These are phyloP conservation scores for Drosophila phalerata DNA, from an alignment of 2,888 invertebrate species.

Conservation along the genomic window DNA sequence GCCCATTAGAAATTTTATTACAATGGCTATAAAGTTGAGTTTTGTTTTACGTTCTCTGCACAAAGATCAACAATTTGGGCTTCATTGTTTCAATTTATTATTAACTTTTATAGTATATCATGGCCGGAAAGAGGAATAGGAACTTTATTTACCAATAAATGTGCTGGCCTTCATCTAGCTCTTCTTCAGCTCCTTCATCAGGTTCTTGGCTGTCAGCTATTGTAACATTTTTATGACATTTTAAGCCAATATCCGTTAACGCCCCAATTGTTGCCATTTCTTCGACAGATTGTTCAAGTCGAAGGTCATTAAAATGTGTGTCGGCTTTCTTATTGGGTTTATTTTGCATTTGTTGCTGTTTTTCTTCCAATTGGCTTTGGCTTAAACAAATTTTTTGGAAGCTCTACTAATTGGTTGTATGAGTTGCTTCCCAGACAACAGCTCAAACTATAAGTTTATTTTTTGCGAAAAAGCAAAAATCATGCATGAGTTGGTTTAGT, in stretches of 20 bases:
- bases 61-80: slow-evolving; percentile 69
- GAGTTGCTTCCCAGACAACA: background rate
- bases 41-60: slow-evolving; percentile 44
- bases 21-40: slow-evolving; percentile 61
- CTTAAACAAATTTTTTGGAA: slow-evolving; percentile 47
- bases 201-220: slow-evolving; percentile 6
- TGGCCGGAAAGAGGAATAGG: slow-evolving; percentile 32
- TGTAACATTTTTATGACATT: slow-evolving; percentile 66
- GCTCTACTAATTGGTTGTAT: slow-evolving; percentile 64
- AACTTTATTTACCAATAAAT: slow-evolving; percentile 81
- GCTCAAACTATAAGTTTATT: slow-evolving; percentile 42
- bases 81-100: slow-evolving; percentile 80
- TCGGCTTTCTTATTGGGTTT: slow-evolving; percentile 18
- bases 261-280: slow-evolving; percentile 58
- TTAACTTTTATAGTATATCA: slow-evolving; percentile 74
- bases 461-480: slow-evolving; percentile 41
- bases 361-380: slow-evolving; percentile 41
- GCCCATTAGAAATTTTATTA: slow-evolving; percentile 72
- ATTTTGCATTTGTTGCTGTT: background rate
- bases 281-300: slow-evolving; percentile 62
- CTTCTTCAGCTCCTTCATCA: slow-evolving; percentile 1
- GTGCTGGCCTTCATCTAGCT: slow-evolving; percentile 7
- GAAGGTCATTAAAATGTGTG: slow-evolving; percentile 70
- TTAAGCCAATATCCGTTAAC: slow-evolving; percentile 81
- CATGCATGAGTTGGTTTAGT: slow-evolving; percentile 41